Percentiles rank a stretch among this genome's conserved stretches.
Conservation (phyloP, 2,113 vertebrate species). For the Marmota flaviventris region DNA sequence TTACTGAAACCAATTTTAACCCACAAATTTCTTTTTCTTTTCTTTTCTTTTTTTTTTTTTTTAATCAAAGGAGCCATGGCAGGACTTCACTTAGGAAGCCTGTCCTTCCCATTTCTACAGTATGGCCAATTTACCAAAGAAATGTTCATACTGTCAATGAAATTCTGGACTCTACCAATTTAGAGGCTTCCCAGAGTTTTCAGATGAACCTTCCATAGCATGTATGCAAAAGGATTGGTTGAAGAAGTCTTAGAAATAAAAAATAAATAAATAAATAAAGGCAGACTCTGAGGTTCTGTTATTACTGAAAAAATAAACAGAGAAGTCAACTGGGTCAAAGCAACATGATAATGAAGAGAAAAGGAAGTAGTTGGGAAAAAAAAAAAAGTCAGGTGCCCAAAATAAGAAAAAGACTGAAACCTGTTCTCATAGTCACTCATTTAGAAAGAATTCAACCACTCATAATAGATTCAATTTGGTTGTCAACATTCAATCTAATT, state of each 20-base stretch:
- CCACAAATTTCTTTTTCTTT: background rate
- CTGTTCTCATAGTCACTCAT: background rate
- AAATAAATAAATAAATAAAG: constrained; percentile 53
- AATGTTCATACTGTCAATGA: background rate
- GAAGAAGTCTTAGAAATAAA: constrained; percentile 57
- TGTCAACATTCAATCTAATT: constrained; percentile 39
- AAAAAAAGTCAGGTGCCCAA: background rate
- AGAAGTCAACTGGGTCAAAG: constrained; percentile 50
- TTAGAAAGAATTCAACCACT: background rate
- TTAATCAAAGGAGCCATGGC: background rate
- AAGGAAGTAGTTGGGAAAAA: constrained; percentile 18
- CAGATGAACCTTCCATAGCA: background rate
- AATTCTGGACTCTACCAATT: background rate
- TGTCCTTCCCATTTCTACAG: background rate
- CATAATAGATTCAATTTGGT: constrained; percentile 13
- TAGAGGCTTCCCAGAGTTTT: background rate
- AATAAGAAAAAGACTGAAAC: constrained; percentile 30
- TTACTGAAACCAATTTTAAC: background rate
- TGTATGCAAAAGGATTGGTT: background rate
- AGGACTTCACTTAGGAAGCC: background rate
- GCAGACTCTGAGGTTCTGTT: constrained; percentile 25
- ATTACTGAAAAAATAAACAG: constrained; percentile 57
- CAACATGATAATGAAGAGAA: constrained; percentile 50
- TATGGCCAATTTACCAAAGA: background rate
- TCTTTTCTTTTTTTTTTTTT: too few species aligned